Evolutionary conservation across 1,140 invertebrate species (phyloP).

Genomic region (Samia ricini): DNA sequence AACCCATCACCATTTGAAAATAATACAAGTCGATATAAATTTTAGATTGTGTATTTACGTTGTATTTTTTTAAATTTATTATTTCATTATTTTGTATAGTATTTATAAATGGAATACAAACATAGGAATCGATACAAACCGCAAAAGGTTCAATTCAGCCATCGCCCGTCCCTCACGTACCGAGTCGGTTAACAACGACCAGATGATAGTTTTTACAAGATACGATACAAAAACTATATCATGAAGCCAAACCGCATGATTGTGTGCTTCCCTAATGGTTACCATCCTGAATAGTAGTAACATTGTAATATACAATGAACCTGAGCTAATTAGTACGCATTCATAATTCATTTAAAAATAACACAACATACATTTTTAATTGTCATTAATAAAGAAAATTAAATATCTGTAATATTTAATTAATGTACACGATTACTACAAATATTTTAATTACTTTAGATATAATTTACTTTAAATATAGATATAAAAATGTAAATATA

Average conservation of each 20-base stretch:
- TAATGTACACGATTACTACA: too few relatives aligned
- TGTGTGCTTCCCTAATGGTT: neutral
- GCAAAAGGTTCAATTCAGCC: neutral
- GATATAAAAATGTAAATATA: too few relatives aligned
- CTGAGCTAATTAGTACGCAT: too few relatives aligned
- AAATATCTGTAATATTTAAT: too few relatives aligned
- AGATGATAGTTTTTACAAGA: neutral
- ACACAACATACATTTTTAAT: too few relatives aligned
- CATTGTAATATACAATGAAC: too few relatives aligned
- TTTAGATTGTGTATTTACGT: neutral
- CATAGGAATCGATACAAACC: neutral
- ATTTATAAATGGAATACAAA: constrained; percentile 1
- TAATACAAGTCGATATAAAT: neutral
- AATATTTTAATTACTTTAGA: too few relatives aligned
- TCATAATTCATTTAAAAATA: too few relatives aligned
- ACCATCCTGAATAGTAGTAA: too few relatives aligned
- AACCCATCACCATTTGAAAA: neutral
- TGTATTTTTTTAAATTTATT: too few relatives aligned
- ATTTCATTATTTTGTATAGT: neutral
- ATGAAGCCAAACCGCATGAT: neutral
- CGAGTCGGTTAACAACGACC: neutral
- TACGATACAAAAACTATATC: neutral
- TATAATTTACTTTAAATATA: too few relatives aligned
- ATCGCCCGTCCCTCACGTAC: neutral
- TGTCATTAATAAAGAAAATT: too few relatives aligned